Conservation (phyloP, 1,140 invertebrate species). For the Gryon sp. region DNA sequence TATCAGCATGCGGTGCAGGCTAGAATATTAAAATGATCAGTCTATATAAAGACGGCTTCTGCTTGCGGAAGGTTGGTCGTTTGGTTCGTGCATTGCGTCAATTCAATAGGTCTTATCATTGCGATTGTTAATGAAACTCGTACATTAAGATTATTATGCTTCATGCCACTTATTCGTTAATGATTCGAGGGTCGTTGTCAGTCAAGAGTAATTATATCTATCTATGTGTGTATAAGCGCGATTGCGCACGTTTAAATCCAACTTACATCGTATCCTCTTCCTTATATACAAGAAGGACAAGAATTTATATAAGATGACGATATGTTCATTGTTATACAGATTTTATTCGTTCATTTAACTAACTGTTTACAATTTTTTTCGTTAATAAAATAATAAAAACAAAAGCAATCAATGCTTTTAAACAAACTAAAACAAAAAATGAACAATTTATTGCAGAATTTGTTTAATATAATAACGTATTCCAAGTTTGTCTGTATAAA, state of each 20-base stretch:
- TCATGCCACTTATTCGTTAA: slow-evolving; percentile 59
- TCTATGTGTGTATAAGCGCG: too few species aligned
- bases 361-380: too few species aligned
- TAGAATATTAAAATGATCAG: slow-evolving; percentile 52
- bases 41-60: slow-evolving; percentile 29
- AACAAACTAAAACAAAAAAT: too few species aligned
- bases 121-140: slow-evolving; percentile 60
- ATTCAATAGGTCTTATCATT: slow-evolving; percentile 59
- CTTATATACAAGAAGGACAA: slow-evolving; percentile 38
- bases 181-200: slow-evolving; percentile 64
- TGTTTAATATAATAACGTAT: too few species aligned
- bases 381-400: too few species aligned
- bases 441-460: too few species aligned
- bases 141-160: slow-evolving; percentile 57
- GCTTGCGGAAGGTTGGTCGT: slow-evolving; percentile 50
- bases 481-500: too few species aligned
- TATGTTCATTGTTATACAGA: too few species aligned
- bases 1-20: slow-evolving; percentile 28
- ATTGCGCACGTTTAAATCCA: slow-evolving; percentile 22
- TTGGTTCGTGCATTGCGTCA: slow-evolving; percentile 49
- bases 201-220: slow-evolving; percentile 57
- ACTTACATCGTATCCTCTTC: slow-evolving; percentile 37
- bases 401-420: too few species aligned
- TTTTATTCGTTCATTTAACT: neutral
- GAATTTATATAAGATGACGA: neutral